Evolutionary conservation across 1,140 invertebrate genomes (phyloP).

Genomic region (Polypedilum pembai): DNA sequence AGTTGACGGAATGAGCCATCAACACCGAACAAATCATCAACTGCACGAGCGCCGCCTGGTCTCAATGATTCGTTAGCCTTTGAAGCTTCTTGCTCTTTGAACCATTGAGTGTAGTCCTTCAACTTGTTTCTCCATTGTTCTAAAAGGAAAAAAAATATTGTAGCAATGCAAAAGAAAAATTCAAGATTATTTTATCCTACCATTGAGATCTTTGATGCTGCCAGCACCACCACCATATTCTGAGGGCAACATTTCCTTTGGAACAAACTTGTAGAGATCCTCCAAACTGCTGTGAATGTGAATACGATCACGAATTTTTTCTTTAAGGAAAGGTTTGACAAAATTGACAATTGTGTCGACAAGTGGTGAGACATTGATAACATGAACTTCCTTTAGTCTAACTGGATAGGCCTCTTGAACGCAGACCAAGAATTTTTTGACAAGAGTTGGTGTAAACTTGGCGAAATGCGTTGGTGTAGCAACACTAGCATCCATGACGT

Average conservation of each 20-base stretch:
- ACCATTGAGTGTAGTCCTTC: constrained; percentile 65
- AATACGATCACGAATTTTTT: constrained; percentile 75
- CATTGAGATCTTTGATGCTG: constrained; percentile 59
- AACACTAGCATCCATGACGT: constrained; percentile 65
- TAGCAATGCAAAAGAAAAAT: too few relatives aligned
- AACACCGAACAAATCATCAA: constrained; percentile 71
- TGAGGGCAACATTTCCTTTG: constrained; percentile 59
- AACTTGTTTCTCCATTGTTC: constrained; percentile 67
- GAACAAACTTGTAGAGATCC: constrained; percentile 65
- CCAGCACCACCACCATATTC: constrained; percentile 73
- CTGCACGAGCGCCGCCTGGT: constrained; percentile 62
- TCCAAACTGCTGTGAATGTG: constrained; percentile 66
- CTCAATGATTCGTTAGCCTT: constrained; percentile 66
- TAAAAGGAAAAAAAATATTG: constrained; percentile 37
- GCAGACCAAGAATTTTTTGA: constrained; percentile 75
- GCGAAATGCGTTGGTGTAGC: constrained; percentile 65
- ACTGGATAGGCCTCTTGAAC: constrained; percentile 79
- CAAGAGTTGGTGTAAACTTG: constrained; percentile 62
- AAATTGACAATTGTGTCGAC: constrained; percentile 75
- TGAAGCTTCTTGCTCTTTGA: constrained; percentile 60
- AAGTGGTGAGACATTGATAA: constrained; percentile 72
- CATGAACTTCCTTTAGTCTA: constrained; percentile 75
- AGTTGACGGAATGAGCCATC: constrained; percentile 75
- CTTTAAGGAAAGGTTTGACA: constrained; percentile 75
- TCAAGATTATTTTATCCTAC: constrained; percentile 45